Evolutionary conservation across 2,797 vertebrate species (phyloP), one percentile per base, ranked within the genome.

Genomic region (Oryzias dopingdopingensis): DNA sequence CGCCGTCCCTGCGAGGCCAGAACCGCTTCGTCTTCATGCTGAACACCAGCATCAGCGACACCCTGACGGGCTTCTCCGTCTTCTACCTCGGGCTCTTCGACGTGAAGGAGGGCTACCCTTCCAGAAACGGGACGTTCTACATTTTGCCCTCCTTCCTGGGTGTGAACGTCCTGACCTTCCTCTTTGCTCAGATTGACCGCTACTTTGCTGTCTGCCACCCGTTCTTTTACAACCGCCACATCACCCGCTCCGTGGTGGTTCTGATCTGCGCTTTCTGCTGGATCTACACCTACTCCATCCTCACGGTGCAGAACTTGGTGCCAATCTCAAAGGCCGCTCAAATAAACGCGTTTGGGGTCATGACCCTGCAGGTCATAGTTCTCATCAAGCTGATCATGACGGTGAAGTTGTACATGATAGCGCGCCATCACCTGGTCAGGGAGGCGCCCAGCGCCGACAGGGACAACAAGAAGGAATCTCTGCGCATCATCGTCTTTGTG

Each of bases 1-100:
- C 79, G 0, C 72, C 81, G 4, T 81, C 66, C 10, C 86, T 92
- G 70, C 86, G 90, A 23, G 55, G 48, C 29, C 91, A 93, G 82
- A 93, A 92, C 85, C 90, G 93, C 2, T 94, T 93, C 18, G 74
- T 92, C 16, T 94, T 93, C 76, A 93, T 93, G 91, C 72, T 94
- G 43, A 94, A 93, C 83, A 94, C 92, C 6, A 92, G 93, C 86
- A 79, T 93, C 59, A 92, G 92, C 24, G 93, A 93, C 86, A 91
- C 90, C 1, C 76, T 92, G 53, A 92, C 92, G 44, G 92, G 92
- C 12, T 77, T 89, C 51, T 92, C 90, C 0, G 90, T 88, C 45
- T 94, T 90, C 65, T 94, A 93, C 60, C 84, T 91, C 20, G 92
- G 91, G 59, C 85, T 94, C 12, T 93, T 94, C 51, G 91, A 94